Evolutionary conservation across 1,140 invertebrate species (phyloP).

Genomic region (Akabosia matsudoensis): DNA sequence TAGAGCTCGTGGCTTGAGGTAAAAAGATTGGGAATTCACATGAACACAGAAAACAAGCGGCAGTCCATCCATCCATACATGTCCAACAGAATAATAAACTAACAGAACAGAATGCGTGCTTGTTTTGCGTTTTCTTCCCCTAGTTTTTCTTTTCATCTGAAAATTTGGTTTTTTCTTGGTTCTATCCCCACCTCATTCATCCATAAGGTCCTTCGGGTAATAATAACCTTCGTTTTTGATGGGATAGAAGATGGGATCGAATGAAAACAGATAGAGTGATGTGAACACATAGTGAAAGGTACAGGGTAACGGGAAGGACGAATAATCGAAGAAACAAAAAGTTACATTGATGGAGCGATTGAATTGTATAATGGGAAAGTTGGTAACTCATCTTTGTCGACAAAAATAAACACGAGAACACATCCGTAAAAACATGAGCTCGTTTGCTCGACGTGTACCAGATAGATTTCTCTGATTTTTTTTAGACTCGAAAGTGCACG

Average conservation of each 20-base stretch:
- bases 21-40: slow-evolving; percentile 7
- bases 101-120: not conserved
- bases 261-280: not conserved
- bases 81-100: slow-evolving; percentile 19
- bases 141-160: slow-evolving; percentile 1
- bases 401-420: not conserved
- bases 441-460: too few relatives aligned
- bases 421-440: too few relatives aligned
- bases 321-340: not conserved
- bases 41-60: not conserved
- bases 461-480: too few relatives aligned
- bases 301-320: not conserved
- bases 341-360: not conserved
- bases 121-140: not conserved
- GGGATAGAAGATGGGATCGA: not conserved
- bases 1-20: not conserved
- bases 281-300: not conserved
- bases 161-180: not conserved
- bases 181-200: not conserved
- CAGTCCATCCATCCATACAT: not conserved
- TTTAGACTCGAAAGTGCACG: too few relatives aligned
- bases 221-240: not conserved
- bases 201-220: not conserved
- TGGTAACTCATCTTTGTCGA: not conserved
- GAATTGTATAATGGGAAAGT: not conserved